A percentile compares a stretch with the other conserved stretches of the same genome.
Conservation (phyloP, 92 coral and sea anemone species). For the Actinostola sp. region DNA sequence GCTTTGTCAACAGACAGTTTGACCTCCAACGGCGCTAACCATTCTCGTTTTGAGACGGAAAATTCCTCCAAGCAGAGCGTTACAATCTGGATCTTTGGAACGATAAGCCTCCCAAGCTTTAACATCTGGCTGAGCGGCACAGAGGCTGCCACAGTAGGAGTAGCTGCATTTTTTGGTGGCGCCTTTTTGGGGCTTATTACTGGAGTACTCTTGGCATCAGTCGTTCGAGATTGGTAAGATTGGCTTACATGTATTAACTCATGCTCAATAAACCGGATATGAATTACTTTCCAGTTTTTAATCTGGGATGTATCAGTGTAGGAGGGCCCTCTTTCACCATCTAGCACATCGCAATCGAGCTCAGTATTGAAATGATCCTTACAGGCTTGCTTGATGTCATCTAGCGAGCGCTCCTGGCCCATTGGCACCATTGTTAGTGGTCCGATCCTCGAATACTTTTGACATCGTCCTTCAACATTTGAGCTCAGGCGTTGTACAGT, state of each 20-base stretch:
- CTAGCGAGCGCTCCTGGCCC: constrained; percentile 53
- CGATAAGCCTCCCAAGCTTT: constrained; percentile 50
- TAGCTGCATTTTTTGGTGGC: constrained; percentile 5
- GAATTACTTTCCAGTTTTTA: constrained; percentile 61
- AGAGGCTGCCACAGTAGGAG: constrained; percentile 52
- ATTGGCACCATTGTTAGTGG: constrained; percentile 61
- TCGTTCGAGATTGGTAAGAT: constrained; percentile 8
- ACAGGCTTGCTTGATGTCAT: constrained; percentile 58
- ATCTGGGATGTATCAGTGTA: constrained; percentile 51
- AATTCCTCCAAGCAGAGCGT: constrained; percentile 44
- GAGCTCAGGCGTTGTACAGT: constrained; percentile 46
- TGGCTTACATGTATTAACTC: constrained; percentile 6
- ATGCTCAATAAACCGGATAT: constrained; percentile 59
- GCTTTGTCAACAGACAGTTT: constrained; percentile 40
- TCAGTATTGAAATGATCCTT: constrained; percentile 40
- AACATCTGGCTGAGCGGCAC: constrained; percentile 52
- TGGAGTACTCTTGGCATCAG: background rate
- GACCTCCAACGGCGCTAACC: constrained; percentile 50
- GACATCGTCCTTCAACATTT: constrained; percentile 43
- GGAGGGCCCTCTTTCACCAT: constrained; percentile 58
- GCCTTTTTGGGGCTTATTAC: constrained; percentile 1
- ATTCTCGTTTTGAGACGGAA: constrained; percentile 18
- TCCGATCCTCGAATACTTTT: constrained; percentile 57
- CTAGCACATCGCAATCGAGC: constrained; percentile 58
- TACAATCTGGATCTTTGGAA: constrained; percentile 42